A percentile compares a stretch with the other conserved stretches of the same genome.
Conservation (phyloP, 2,113 vertebrate genomes). For the Dicrurus megarhynchus region DNA sequence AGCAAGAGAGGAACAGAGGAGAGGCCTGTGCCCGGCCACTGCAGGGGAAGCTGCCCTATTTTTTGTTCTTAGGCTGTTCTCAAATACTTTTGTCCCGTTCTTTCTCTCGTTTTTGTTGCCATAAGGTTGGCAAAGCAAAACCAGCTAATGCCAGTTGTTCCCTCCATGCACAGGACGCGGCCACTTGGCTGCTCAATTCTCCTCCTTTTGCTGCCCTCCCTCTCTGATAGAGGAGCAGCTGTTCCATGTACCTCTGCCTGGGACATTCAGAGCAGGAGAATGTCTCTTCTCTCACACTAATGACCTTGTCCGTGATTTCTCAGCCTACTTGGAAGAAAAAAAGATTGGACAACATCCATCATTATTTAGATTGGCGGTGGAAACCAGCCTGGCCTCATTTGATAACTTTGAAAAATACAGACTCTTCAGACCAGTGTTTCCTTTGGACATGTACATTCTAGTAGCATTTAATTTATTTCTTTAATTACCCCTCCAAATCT, state of each 20-base stretch:
- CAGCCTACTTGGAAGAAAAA: neutral
- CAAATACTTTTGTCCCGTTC: neutral
- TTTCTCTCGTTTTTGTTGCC: neutral
- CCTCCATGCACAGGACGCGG: accelerated
- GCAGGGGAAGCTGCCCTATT: neutral
- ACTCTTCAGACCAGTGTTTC: neutral
- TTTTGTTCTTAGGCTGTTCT: neutral
- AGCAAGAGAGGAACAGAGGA: neutral
- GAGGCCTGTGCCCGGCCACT: neutral
- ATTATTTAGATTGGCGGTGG: neutral
- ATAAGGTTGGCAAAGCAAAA: neutral
- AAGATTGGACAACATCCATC: neutral
- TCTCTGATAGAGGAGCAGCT: neutral
- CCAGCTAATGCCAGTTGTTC: neutral
- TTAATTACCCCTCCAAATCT: neutral
- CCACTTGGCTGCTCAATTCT: neutral
- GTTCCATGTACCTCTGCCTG: neutral
- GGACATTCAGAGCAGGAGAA: neutral
- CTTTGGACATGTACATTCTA: neutral
- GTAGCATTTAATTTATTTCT: neutral
- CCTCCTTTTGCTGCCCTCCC: neutral
- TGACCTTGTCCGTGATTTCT: neutral
- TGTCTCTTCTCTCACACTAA: neutral
- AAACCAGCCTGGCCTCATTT: neutral
- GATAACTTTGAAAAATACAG: neutral